Conservation (phyloP, 2,888 invertebrate genomes). For the Drosophila dives region DNA sequence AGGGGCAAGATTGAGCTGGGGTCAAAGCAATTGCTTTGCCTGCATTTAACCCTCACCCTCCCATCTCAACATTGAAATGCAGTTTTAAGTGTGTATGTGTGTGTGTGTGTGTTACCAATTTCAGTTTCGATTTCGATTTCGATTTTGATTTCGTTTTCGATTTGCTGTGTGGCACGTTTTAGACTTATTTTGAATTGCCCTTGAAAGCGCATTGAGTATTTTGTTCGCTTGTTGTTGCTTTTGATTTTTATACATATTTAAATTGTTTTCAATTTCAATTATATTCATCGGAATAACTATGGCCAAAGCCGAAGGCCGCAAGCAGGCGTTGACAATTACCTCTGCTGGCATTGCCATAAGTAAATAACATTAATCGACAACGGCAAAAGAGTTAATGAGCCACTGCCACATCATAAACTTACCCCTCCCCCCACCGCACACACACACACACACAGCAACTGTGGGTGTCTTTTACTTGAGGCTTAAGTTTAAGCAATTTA, state of each 20-base stretch:
- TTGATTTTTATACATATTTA: conserved; percentile 21
- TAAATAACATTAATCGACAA: conserved; percentile 36
- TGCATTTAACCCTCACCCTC: conserved; percentile 51
- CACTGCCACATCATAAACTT: conserved; percentile 14
- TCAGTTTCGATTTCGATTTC: conserved; percentile 26
- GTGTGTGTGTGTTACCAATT: conserved; percentile 16
- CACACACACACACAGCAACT: neutral
- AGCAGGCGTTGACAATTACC: conserved; percentile 54
- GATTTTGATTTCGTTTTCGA: conserved; percentile 28
- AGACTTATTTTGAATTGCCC: conserved; percentile 52
- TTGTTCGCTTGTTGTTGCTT: conserved; percentile 22
- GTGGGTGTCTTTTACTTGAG: neutral
- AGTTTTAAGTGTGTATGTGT: conserved; percentile 37
- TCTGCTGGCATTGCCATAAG: conserved; percentile 29
- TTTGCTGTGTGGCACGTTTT: conserved; percentile 47
- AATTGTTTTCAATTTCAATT: conserved; percentile 54
- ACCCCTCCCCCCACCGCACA: no score
- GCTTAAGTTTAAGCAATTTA: conserved; percentile 22
- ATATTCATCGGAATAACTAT: conserved; percentile 23
- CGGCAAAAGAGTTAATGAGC: conserved; percentile 38
- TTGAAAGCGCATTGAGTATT: conserved; percentile 41
- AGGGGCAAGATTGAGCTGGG: conserved; percentile 1
- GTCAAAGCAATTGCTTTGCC: conserved; percentile 39
- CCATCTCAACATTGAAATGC: conserved; percentile 61
- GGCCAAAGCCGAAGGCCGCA: conserved; percentile 40